A percentile compares a stretch with the other conserved stretches of the same genome.
These are phyloP conservation scores for Stratiolaelaps scimitus DNA, from an alignment of 1,140 invertebrate species.

Conservation along the genomic window DNA sequence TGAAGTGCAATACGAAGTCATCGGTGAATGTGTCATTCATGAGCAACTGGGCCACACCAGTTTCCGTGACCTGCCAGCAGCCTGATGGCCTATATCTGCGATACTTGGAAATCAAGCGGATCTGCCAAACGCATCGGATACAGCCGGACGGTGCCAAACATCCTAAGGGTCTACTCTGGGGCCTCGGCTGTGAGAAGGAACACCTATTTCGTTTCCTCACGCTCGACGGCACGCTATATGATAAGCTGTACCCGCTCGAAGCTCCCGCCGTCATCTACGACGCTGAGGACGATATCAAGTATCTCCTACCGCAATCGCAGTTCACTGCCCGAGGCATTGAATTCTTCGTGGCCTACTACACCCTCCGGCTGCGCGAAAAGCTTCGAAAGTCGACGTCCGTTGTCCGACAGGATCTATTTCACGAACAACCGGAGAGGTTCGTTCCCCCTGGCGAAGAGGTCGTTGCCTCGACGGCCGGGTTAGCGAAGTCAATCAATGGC, in stretches of 20 bases:
- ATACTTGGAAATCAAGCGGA: not conserved
- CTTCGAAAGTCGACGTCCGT: not conserved
- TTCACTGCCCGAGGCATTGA: slow-evolving; percentile 12
- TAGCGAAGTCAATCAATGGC: too few species aligned
- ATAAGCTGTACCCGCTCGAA: not conserved
- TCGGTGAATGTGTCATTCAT: not conserved
- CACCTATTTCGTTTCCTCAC: not conserved
- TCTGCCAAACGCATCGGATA: slow-evolving; percentile 2
- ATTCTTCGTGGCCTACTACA: not conserved
- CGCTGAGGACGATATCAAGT: slow-evolving; percentile 8
- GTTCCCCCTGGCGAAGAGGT: not conserved
- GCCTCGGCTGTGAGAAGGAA: not conserved
- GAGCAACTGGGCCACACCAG: not conserved
- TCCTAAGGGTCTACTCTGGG: not conserved
- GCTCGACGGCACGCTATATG: slow-evolving; percentile 2
- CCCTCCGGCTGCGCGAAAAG: not conserved
- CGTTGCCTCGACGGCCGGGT: too few species aligned
- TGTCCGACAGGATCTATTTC: slow-evolving; percentile 5
- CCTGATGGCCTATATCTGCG: not conserved
- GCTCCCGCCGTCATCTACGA: slow-evolving; percentile 1
- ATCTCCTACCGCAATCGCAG: not conserved
- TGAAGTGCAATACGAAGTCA: not conserved
- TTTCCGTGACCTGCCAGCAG: not conserved
- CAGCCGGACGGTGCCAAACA: slow-evolving; percentile 15
- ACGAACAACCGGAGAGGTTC: not conserved